phyloP scores from a whole-genome alignment of 1,140 invertebrate species.

The Drosophila navojoa region DNA sequence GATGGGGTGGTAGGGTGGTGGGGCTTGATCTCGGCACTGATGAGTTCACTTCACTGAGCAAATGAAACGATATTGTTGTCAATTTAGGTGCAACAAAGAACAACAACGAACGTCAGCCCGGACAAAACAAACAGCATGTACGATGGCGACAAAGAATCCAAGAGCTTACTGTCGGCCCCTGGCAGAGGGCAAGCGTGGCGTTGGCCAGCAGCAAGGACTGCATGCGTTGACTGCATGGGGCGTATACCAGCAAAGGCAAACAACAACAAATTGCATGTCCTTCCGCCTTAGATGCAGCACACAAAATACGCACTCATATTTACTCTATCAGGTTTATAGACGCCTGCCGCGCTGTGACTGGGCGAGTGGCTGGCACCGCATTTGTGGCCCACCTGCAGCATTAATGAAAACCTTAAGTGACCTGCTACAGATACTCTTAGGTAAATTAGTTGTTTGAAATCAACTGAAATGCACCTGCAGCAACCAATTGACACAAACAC shows the following conservation, averaged over 20 bases:
- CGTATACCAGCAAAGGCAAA: slow-evolving; percentile 67
- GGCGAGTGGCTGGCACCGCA: slow-evolving; percentile 6
- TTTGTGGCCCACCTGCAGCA: slow-evolving; percentile 41
- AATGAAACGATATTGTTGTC: slow-evolving; percentile 82
- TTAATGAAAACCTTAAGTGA: slow-evolving; percentile 77
- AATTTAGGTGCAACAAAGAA: slow-evolving; percentile 82
- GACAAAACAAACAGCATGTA: slow-evolving; percentile 78
- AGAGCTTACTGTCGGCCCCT: neutral
- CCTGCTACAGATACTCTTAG: slow-evolving; percentile 53
- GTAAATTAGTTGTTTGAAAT: slow-evolving; percentile 5
- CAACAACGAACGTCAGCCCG: slow-evolving; percentile 58
- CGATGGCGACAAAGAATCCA: slow-evolving; percentile 46
- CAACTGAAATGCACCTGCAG: slow-evolving; percentile 19
- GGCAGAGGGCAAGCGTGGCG: slow-evolving; percentile 1
- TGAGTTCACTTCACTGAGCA: slow-evolving; percentile 81
- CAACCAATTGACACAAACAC: slow-evolving; percentile 24
- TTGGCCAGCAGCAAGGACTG: slow-evolving; percentile 3
- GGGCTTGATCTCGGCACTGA: slow-evolving; percentile 59
- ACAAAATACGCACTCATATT: slow-evolving; percentile 80
- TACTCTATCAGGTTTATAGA: slow-evolving; percentile 55
- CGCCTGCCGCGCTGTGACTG: neutral
- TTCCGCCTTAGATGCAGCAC: slow-evolving; percentile 76
- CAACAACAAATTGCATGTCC: slow-evolving; percentile 81
- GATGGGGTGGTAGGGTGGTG: neutral
- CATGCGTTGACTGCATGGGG: neutral